Evolutionary conservation across 2,797 vertebrate genomes (phyloP).

Genomic region (Cryptoblepharus egeriae): DNA sequence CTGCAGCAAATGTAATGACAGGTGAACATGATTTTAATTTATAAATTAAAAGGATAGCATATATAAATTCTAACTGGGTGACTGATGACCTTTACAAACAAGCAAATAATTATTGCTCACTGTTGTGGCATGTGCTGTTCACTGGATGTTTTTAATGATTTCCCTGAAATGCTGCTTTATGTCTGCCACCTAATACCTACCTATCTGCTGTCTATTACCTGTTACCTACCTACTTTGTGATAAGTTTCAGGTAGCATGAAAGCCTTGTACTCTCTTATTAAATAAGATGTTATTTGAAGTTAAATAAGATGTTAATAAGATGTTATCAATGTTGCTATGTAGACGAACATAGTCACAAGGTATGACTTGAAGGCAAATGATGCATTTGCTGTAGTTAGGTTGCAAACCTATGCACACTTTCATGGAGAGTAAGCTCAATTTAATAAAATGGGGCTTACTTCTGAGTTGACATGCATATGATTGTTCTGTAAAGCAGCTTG

Average conservation of each 20-base stretch:
- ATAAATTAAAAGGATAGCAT: slow-evolving; percentile 16
- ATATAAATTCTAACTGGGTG: background rate
- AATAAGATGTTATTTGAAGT: background rate
- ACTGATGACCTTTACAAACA: slow-evolving; percentile 14
- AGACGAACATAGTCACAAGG: background rate
- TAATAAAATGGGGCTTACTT: no score
- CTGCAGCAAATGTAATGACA: background rate
- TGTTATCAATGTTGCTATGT: background rate
- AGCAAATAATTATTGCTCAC: background rate
- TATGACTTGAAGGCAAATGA: background rate
- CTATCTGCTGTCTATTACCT: background rate
- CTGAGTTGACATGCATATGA: no score
- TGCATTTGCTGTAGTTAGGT: no score
- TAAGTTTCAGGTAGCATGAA: background rate
- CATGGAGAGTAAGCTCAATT: no score
- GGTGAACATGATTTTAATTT: slow-evolving; percentile 36
- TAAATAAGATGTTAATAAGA: background rate
- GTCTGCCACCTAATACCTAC: background rate
- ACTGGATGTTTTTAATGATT: rapidly evolving
- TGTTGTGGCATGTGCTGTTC: rapidly evolving
- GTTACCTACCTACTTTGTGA: background rate
- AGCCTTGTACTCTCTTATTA: background rate
- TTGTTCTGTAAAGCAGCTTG: no score
- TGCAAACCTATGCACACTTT: no score
- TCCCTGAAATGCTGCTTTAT: background rate